Percentiles rank a stretch among this genome's conserved stretches.
Conservation (phyloP, 2,797 vertebrate species). For the Pempheris klunzingeri region DNA sequence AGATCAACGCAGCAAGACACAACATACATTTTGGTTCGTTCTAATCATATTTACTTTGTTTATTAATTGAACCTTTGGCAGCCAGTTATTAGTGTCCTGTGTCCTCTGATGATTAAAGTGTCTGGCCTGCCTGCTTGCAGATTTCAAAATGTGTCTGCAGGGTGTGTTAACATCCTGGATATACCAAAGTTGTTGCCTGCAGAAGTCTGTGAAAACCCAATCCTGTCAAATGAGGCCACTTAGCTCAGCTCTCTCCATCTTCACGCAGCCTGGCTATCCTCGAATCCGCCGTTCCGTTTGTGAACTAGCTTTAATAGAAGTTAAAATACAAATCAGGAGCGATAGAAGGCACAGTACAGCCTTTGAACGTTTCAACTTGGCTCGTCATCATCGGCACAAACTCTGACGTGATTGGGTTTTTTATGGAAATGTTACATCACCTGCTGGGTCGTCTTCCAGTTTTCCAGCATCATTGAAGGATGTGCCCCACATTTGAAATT, state of each 20-base stretch:
- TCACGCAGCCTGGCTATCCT: not conserved
- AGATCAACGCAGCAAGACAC: not conserved
- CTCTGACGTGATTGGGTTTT: constrained; percentile 9
- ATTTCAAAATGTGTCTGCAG: constrained; percentile 27
- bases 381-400: not conserved
- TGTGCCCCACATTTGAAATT: constrained; percentile 40
- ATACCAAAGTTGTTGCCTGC: constrained; percentile 11
- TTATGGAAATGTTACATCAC: constrained; percentile 25
- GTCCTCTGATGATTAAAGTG: constrained; percentile 25
- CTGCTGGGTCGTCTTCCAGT: constrained; percentile 40
- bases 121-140: constrained; percentile 10
- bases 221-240: constrained; percentile 26
- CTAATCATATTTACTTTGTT: not conserved
- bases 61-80: not conserved
- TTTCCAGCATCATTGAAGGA: constrained; percentile 16
- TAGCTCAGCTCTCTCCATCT: constrained; percentile 1
- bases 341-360: not conserved
- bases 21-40: not conserved
- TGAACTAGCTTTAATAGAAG: not conserved
- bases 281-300: not conserved
- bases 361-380: constrained; percentile 37
- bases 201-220: constrained; percentile 28
- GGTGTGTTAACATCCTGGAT: constrained; percentile 25
- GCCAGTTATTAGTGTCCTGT: constrained; percentile 10
- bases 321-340: not conserved